These are phyloP conservation scores for Nomada fucata DNA, from an alignment of 2,888 invertebrate species.

Conservation along the genomic window DNA sequence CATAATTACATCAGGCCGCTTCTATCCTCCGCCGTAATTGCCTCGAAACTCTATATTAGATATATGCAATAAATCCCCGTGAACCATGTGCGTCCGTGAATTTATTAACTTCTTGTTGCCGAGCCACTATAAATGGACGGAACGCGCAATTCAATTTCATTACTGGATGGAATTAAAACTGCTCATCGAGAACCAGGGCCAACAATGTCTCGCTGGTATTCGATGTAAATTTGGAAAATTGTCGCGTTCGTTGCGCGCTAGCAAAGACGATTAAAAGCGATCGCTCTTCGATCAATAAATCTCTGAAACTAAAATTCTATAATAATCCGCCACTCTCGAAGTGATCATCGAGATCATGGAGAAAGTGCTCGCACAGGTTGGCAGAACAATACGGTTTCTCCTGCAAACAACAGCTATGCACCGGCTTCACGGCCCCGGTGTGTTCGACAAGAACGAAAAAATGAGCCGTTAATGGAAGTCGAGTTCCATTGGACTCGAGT, in stretches of 20 bases:
- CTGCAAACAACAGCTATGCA: conserved; percentile 4
- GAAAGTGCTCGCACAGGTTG: too few species aligned
- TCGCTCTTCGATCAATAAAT: too few species aligned
- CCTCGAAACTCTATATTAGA: conserved; percentile 30
- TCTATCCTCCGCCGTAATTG: conserved; percentile 27
- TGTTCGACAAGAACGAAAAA: conserved; percentile 29
- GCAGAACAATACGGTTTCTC: conserved; percentile 33
- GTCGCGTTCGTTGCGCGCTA: too few species aligned
- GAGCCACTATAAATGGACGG: background rate
- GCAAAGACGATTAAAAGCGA: too few species aligned
- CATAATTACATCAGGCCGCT: conserved; percentile 31
- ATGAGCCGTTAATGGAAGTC: conserved; percentile 65
- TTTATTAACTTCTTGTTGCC: conserved; percentile 12
- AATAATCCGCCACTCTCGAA: too few species aligned
- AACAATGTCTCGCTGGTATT: too few species aligned
- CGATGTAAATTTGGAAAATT: too few species aligned
- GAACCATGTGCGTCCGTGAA: conserved; percentile 10
- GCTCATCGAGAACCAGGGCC: too few species aligned
- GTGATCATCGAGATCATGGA: too few species aligned
- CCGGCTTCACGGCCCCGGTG: conserved; percentile 13
- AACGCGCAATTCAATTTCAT: background rate
- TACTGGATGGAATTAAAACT: too few species aligned
- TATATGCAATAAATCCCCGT: conserved; percentile 17
- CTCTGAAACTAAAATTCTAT: too few species aligned
- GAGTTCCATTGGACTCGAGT: conserved; percentile 65